A percentile compares a stretch with the other conserved stretches of the same genome.
phyloP scores from a whole-genome alignment of 2,113 vertebrate species.

The Dipodomys merriami region DNA sequence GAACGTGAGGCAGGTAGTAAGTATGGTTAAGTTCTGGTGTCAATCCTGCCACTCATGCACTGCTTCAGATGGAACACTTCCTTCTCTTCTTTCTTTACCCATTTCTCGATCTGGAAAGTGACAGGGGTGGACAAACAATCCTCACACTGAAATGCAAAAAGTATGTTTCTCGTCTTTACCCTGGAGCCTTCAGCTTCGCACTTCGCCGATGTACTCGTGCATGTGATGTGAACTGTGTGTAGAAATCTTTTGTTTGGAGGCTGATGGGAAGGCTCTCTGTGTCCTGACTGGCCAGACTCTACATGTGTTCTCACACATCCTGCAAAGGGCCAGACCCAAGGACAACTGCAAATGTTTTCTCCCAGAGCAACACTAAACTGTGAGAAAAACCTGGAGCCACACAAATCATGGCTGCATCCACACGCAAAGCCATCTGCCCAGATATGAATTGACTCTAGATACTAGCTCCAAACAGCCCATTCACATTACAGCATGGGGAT shows the following conservation, averaged over 20 bases:
- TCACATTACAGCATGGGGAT: not conserved
- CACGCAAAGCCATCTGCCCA: not conserved
- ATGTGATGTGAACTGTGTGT: rapidly evolving
- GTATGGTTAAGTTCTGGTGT: not conserved
- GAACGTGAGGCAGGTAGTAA: too few species aligned
- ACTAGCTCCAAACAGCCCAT: slow-evolving; percentile 10
- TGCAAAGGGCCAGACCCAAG: not conserved
- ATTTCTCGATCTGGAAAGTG: not conserved
- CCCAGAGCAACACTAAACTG: slow-evolving; percentile 18
- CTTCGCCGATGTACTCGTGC: not conserved
- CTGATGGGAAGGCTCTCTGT: not conserved
- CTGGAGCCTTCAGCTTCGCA: not conserved
- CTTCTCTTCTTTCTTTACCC: not conserved
- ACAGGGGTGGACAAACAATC: not conserved
- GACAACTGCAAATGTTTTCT: not conserved
- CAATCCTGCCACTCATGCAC: not conserved
- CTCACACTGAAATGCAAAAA: not conserved
- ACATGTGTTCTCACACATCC: not conserved
- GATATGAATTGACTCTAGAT: slow-evolving; percentile 49
- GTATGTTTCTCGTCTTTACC: not conserved
- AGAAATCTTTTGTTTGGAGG: not conserved
- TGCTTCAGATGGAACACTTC: not conserved
- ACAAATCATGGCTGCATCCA: slow-evolving; percentile 25
- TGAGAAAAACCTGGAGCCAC: slow-evolving; percentile 42
- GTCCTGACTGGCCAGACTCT: not conserved